Conservation (phyloP, 2,113 vertebrate genomes). For the Chloropsis cyanopogon region DNA sequence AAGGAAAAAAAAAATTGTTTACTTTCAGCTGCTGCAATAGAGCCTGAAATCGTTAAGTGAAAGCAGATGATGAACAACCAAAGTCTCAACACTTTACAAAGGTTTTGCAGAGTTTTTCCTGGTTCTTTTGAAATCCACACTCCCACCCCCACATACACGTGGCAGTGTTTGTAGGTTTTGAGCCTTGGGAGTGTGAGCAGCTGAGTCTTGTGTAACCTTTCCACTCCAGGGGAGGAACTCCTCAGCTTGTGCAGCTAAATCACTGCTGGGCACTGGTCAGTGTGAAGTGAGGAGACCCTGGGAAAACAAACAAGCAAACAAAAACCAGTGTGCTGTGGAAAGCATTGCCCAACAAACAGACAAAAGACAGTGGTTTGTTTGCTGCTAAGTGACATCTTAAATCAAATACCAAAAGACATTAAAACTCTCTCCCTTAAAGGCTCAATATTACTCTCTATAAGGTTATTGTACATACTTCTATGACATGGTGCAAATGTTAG, state of each 20-base stretch:
- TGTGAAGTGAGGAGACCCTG: neutral
- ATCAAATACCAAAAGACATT: neutral
- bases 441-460: neutral
- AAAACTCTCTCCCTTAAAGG: neutral
- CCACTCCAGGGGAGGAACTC: neutral
- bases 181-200: constrained; percentile 1
- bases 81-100: neutral
- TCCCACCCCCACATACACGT: neutral
- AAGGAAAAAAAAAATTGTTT: neutral
- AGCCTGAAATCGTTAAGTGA: constrained; percentile 1
- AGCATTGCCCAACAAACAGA: neutral
- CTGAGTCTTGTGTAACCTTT: constrained; percentile 1
- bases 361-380: neutral
- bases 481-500: neutral
- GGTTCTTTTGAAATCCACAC: neutral
- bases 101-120: neutral
- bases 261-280: neutral
- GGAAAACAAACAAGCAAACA: neutral
- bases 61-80: neutral
- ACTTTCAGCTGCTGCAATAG: neutral
- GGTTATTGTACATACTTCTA: neutral
- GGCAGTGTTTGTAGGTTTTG: constrained; percentile 22
- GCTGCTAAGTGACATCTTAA: neutral
- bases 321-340: neutral
- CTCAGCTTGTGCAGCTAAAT: neutral